Base-by-base conservation (phyloP, 1,140 invertebrate genomes). In the Drosophila kohkoa region DNA sequence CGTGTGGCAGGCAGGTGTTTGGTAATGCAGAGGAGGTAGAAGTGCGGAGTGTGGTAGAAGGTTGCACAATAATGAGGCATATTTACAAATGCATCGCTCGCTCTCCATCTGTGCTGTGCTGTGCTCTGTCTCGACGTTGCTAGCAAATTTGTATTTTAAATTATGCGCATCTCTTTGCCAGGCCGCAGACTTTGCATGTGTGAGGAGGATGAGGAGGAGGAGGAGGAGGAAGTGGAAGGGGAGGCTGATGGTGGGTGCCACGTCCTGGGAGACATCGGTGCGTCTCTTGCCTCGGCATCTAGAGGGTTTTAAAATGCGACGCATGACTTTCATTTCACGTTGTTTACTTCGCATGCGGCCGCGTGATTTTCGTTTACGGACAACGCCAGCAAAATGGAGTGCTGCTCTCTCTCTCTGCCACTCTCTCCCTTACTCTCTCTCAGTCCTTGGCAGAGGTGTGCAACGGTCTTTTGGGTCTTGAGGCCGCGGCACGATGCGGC, bases 291-390 rank as follows among this genome's bases (percentile, higher is more conserved):
- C 35, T 49, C 71, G 69, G 57, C 66, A 68, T 48, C 51, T 51
- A 8, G 8, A 49, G 62, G 45, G 79, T 87, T 87, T 88, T 87
- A 88, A 87, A 88, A 87, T 87, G 82, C 82, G 83, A 88, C 76
- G 82, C 82, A 87, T 87, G 82, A 87, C 83, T 87, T 87, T 87
- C 82, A 87, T 87, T 87, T 87, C 79, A 82, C 83, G 82, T 87
- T 87, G 83, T 87, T 87, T 87, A 87, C 82, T 87, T 87, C 76
- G 81, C 81, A 83, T 83, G 81, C 81, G 81, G 73, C 79, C 81
- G 82, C 82, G 83, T 87, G 82, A 87, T 87, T 87, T 87, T 82
- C 82, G 76, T 75, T 81, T 78, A 67, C 64, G 48, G 67, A 64
- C 77, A 74, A 60, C 63, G 63, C 55, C 41, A 43, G 69, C 57